These are phyloP conservation scores for Sparus aurata DNA, from an alignment of 2,797 vertebrate species.

Conservation along the genomic window DNA sequence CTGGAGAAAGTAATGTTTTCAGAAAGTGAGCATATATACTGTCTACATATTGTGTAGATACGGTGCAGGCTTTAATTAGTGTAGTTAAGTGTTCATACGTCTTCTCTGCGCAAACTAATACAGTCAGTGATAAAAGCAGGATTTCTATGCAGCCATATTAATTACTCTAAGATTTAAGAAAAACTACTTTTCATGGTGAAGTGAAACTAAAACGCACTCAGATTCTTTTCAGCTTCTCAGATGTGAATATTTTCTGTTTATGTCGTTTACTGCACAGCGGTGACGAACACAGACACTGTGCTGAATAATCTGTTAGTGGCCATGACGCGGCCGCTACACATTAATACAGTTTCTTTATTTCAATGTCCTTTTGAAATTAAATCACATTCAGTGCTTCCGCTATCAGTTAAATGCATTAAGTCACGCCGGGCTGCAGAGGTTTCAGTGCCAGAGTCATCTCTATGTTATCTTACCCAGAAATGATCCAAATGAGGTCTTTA, in stretches of 20 bases:
- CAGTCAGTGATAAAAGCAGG: too few species aligned
- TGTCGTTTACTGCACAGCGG: neutral
- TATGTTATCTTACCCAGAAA: neutral
- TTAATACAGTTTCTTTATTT: neutral
- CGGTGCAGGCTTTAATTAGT: neutral
- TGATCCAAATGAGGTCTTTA: neutral
- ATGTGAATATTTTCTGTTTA: neutral
- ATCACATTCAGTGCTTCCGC: neutral
- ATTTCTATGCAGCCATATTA: too few species aligned
- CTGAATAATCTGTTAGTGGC: neutral
- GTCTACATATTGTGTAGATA: neutral
- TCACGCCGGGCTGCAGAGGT: neutral
- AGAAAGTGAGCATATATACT: neutral
- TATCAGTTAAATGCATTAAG: neutral
- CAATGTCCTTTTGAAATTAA: neutral
- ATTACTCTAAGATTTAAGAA: too few species aligned
- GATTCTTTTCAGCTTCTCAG: neutral
- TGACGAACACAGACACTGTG: neutral
- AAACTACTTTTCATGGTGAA: too few species aligned
- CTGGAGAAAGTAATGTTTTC: neutral
- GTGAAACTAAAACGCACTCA: neutral
- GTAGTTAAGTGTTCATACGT: slow-evolving; percentile 7
- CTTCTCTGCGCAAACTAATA: neutral
- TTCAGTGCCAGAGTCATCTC: neutral
- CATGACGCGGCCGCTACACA: neutral